Percentiles rank a stretch among this genome's conserved stretches.
Conservation (phyloP, 2,113 vertebrate genomes). For the Plectropomus leopardus region DNA sequence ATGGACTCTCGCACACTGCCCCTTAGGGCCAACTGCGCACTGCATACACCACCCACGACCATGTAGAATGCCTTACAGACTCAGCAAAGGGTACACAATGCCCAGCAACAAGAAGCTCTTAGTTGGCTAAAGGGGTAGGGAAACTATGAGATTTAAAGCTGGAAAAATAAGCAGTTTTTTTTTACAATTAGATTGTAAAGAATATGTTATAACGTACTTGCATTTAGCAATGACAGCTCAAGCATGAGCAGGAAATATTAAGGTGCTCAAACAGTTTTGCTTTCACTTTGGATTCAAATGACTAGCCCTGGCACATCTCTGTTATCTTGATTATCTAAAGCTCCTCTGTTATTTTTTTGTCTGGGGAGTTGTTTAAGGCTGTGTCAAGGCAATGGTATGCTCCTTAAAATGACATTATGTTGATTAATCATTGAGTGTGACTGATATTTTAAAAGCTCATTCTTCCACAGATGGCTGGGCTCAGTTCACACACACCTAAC, state of each 20-base stretch:
- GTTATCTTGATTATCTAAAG: conserved; percentile 35
- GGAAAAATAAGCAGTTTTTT: background rate
- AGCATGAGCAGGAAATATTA: conserved; percentile 26
- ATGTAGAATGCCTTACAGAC: background rate
- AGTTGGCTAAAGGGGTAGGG: background rate
- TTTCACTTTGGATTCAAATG: conserved; percentile 59
- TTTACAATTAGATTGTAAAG: background rate
- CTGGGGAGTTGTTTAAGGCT: conserved; percentile 42
- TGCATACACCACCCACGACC: background rate
- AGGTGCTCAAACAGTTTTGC: conserved; percentile 60
- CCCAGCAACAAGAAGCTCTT: background rate
- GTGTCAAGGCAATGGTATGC: conserved; percentile 13
- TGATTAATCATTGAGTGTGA: conserved; percentile 36
- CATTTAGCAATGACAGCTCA: conserved; percentile 5
- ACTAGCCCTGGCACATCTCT: conserved; percentile 38
- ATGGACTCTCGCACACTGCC: background rate
- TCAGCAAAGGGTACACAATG: background rate
- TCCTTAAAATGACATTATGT: background rate
- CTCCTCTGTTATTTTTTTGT: background rate
- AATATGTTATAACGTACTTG: conserved; percentile 25
- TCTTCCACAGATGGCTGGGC: conserved; percentile 40
- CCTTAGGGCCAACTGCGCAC: background rate
- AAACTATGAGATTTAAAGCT: background rate
- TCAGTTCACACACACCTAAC: background rate
- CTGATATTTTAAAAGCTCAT: conserved; percentile 63